Evolutionary conservation across 2,113 vertebrate species (phyloP), one percentile per base, ranked within the genome.

Genomic region (Calonectris borealis): DNA sequence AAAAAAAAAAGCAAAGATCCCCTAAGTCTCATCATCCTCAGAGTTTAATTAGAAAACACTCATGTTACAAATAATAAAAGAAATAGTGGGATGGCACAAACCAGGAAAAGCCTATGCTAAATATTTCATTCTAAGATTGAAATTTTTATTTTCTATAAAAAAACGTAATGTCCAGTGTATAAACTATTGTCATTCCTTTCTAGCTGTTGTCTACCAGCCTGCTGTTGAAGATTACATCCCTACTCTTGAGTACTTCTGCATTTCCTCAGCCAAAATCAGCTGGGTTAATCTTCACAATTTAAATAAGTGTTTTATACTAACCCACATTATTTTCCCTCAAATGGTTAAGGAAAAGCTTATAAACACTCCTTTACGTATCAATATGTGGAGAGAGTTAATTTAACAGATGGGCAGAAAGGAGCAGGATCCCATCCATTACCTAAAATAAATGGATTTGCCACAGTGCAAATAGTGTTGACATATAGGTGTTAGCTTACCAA

Each of bases 131-230:
- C 8, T n/a, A 66, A 58, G n/a, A 46, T 6, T 5, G 5, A 71
- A 46, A 49, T 19, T 49, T 71, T 66, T 66, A 36, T 19, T 82
- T 55, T 55, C 13, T n/a, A 25, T 42, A 10, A 68, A 66, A 58
- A 24, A 6, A 0, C 6, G 26, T 36, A 6, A 16, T 16, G 20
- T 20, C 7, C 22, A 10, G 11, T 15, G 3, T 31, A 62, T 38
- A 49, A 88, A 76, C 36, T 76, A 22, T 11, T 78, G 5, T 9
- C 4, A 54, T 91, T 68, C 9, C 6, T 58, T 24, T 80, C 32
- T 58, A 58, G 20, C 5, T 60, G 16, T 19, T 75, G 9, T 32
- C 16, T 48, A 49, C 26, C 10, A 57, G 6, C 18, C 26, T 70
- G 6, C 26, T 57, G 17, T n/a, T 52, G 20, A 66, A 66, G 42